Conservation (phyloP, 1,140 invertebrate genomes). For the Lethrus apterus region DNA sequence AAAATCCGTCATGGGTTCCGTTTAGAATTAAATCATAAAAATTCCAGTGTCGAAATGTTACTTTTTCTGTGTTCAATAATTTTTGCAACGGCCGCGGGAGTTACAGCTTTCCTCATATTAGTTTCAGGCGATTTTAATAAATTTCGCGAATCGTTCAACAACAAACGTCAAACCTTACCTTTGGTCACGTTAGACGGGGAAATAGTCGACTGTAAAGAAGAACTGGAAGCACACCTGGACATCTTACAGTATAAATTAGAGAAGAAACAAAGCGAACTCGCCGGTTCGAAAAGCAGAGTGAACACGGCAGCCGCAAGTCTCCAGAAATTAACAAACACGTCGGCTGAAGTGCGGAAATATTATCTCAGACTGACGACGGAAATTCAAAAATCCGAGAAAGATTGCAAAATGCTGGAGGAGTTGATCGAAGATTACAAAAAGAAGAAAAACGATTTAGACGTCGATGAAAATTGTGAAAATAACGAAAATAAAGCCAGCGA, state of each 20-base stretch:
- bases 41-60: constrained; percentile 8
- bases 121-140: constrained; percentile 22
- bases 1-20: no score
- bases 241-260: constrained; percentile 26
- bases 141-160: constrained; percentile 20
- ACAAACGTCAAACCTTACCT: constrained; percentile 22
- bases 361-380: constrained; percentile 26
- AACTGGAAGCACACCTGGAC: constrained; percentile 30
- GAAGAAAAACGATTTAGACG: constrained; percentile 21
- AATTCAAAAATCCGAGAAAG: constrained; percentile 24
- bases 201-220: constrained; percentile 26
- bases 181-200: constrained; percentile 26
- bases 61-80: constrained; percentile 9
- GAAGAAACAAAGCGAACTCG: constrained; percentile 28
- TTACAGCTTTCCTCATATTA: constrained; percentile 24
- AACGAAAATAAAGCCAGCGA: no score
- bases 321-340: constrained; percentile 23
- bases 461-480: no score
- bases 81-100: constrained; percentile 15
- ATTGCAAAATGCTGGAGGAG: constrained; percentile 24
- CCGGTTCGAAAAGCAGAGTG: constrained; percentile 18
- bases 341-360: constrained; percentile 10
- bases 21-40: no score
- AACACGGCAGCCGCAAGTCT: constrained; percentile 18
- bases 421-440: constrained; percentile 30